These are phyloP conservation scores for Gisinianus flammeolus DNA, from an alignment of 2,888 invertebrate species.

Conservation along the genomic window DNA sequence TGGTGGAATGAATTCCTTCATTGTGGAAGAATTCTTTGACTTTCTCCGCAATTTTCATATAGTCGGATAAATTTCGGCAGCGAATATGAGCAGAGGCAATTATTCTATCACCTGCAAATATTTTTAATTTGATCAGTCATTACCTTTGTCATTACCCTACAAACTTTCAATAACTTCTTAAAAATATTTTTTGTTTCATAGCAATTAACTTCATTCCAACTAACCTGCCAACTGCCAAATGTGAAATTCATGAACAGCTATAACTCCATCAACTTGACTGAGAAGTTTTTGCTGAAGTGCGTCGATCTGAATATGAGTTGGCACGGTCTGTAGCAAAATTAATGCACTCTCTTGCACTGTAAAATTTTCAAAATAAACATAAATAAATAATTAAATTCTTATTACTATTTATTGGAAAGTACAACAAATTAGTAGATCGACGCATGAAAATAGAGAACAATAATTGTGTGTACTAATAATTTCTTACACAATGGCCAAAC, in stretches of 20 bases:
- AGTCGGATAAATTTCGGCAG: conserved; percentile 91
- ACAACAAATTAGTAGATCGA: background rate
- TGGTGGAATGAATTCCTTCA: conserved; percentile 97
- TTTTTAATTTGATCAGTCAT: background rate
- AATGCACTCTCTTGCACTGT: conserved; percentile 87
- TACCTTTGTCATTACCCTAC: too few species aligned
- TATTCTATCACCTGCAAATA: conserved; percentile 84
- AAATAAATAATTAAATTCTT: too few species aligned
- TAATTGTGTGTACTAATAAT: conserved; percentile 4
- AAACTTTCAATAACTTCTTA: too few species aligned
- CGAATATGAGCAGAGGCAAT: conserved; percentile 97
- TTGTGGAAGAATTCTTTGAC: conserved; percentile 98
- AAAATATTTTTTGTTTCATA: too few species aligned
- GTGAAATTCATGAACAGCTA: conserved; percentile 97
- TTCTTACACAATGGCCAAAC: conserved; percentile 79
- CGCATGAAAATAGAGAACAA: background rate
- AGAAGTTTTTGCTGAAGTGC: conserved; percentile 85
- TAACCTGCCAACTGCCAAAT: conserved; percentile 83
- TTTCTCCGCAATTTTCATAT: conserved; percentile 95
- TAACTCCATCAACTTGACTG: conserved; percentile 89
- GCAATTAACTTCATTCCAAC: background rate
- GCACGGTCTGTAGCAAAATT: conserved; percentile 96
- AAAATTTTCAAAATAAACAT: conserved; percentile 36
- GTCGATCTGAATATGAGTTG: conserved; percentile 95
- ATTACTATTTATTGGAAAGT: too few species aligned